Evolutionary conservation across 2,797 vertebrate species (phyloP).

Genomic region (Mycteria americana): DNA sequence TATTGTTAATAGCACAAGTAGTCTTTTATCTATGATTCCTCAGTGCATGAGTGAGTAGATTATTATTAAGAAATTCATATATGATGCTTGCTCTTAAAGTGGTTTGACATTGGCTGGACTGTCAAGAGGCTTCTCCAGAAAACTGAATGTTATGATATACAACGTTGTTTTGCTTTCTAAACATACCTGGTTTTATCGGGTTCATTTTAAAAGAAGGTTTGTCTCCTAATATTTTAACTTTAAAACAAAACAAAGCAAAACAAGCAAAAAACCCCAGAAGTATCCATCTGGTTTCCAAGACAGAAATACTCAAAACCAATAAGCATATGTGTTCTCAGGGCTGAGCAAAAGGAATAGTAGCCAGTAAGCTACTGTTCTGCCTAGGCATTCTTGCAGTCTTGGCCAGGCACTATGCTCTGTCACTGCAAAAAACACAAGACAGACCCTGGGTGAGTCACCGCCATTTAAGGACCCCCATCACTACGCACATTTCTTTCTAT

Average conservation of each 20-base stretch:
- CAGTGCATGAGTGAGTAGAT: rapidly evolving
- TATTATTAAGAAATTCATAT: background rate
- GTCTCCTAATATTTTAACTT: background rate
- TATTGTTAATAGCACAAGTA: background rate
- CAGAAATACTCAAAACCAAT: background rate
- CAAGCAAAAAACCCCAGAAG: background rate
- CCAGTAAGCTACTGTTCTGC: background rate
- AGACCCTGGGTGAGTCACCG: background rate
- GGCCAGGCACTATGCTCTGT: rapidly evolving
- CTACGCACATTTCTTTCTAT: background rate
- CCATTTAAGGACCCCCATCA: background rate
- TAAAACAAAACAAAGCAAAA: background rate
- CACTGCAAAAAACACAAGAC: background rate
- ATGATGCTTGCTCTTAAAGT: background rate
- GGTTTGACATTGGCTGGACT: background rate
- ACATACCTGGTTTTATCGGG: rapidly evolving
- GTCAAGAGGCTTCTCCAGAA: background rate
- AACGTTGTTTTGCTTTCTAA: background rate
- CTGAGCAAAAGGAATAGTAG: background rate
- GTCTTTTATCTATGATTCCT: background rate
- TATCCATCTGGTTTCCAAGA: background rate
- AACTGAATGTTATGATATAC: background rate
- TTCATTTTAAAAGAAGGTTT: background rate
- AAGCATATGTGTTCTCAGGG: background rate
- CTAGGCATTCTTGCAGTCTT: too few species aligned